Conservation (phyloP, 2,113 vertebrate genomes). For the Pangasianodon gigas region DNA sequence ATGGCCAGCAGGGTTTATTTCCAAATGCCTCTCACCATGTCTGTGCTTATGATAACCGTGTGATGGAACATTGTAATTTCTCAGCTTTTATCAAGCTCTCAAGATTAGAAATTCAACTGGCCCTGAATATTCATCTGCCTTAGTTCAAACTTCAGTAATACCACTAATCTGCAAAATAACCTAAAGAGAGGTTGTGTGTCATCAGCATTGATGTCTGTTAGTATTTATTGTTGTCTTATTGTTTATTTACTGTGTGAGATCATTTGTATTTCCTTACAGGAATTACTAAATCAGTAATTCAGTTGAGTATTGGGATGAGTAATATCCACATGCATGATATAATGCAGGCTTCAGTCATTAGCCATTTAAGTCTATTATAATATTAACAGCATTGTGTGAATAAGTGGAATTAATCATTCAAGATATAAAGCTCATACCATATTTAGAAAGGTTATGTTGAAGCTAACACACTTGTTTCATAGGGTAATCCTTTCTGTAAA, state of each 20-base stretch:
- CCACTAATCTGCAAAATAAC: slow-evolving; percentile 20
- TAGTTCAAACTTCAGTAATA: neutral
- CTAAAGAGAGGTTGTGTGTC: neutral
- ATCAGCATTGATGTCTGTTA: neutral
- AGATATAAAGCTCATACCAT: neutral
- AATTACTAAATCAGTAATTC: neutral
- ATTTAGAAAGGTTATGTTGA: neutral
- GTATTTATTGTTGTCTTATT: neutral
- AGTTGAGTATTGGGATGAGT: neutral
- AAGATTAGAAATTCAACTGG: neutral
- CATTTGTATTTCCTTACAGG: neutral
- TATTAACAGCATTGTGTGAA: neutral
- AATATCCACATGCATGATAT: neutral
- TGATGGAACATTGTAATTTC: slow-evolving; percentile 2
- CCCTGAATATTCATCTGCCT: neutral
- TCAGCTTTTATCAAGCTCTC: neutral
- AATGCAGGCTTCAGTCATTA: neutral
- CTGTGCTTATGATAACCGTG: slow-evolving; percentile 11
- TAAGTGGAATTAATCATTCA: neutral
- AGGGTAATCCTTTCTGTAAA: neutral
- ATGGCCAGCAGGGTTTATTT: slow-evolving; percentile 23
- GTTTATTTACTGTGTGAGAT: neutral
- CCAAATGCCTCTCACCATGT: neutral
- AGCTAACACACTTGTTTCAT: neutral
- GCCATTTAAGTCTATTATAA: neutral